These are phyloP conservation scores for Sigmodon hispidus DNA, from an alignment of 2,113 vertebrate genomes.

Conservation along the genomic window DNA sequence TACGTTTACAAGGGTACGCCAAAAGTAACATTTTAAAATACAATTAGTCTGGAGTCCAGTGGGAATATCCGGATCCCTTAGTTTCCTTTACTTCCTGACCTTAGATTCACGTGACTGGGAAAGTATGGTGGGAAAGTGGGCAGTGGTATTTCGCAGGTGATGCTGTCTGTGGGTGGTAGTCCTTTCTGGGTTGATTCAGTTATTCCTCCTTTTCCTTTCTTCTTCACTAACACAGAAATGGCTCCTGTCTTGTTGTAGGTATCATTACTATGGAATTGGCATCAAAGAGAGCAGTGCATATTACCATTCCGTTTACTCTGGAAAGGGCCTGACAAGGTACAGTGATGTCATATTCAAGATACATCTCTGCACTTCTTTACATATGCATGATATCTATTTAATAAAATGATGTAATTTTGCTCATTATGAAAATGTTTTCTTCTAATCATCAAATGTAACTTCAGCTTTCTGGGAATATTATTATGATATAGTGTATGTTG, in stretches of 20 bases:
- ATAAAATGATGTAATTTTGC: slow-evolving; percentile 27
- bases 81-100: background rate
- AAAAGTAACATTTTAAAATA: background rate
- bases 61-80: background rate
- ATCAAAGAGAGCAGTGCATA: slow-evolving; percentile 99
- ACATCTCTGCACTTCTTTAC: slow-evolving; percentile 40
- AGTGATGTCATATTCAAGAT: slow-evolving; percentile 10
- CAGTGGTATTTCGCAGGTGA: background rate
- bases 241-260: slow-evolving; percentile 84
- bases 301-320: slow-evolving; percentile 98
- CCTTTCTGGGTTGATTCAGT: background rate
- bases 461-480: slow-evolving; percentile 43
- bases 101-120: background rate
- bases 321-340: slow-evolving; percentile 98
- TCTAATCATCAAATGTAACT: slow-evolving; percentile 58
- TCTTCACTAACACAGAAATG: slow-evolving; percentile 44
- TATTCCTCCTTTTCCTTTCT: background rate
- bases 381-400: background rate
- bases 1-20: background rate
- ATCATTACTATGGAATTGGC: slow-evolving; percentile 99
- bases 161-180: background rate
- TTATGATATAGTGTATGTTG: slow-evolving; percentile 38
- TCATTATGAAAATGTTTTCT: slow-evolving; percentile 21
- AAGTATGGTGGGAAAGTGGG: background rate
- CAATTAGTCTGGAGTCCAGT: background rate